Evolutionary conservation across 2,888 invertebrate genomes (phyloP), one percentile per base, ranked within the genome.

Genomic region (Pandemis corylana): DNA sequence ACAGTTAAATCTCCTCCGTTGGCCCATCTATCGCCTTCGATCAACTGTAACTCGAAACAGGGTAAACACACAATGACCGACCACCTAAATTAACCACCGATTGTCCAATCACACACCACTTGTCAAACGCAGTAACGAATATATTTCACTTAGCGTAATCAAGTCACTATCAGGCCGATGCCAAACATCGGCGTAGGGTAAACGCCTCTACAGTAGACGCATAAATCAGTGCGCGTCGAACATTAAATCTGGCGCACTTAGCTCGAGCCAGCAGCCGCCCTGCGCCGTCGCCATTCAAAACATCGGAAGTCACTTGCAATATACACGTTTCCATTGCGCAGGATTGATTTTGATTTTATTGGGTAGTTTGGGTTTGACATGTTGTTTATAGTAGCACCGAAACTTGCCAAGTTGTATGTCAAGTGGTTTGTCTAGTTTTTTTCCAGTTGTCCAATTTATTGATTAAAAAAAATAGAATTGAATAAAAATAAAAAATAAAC

Each of bases 151-250:
- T 61, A 61, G 20, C 56, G 13, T 42, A 49, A 46, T 65, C 46
- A 49, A 65, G 15, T 49, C 20, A 51, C 1, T 36, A 36, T 66
- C 49, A 36, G n/a, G 28, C 51, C 20, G 9, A 63, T 20, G 66
- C 51, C 49, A 66, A 66, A 36, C 42, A 51, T 42, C 9, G 53
- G 68, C 61, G 59, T 56, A 64, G 72, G 68, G 63, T 56, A 73
- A 41, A 73, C 68, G 69, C 65, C 51, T 59, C 78, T 78, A 75
- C 67, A 78, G 82, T 82, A 87, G 88, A 87, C 88, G 83, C 82
- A 89, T 89, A 90, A 90, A 89, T 90, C 90, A 86, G 82, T 76
- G 75, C 63, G 77, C 83, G 83, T 86, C 87, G 87, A 88, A 88
- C 89, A 82, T 84, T 86, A 88, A 88, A 87, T 87, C 87, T 86